A percentile compares a stretch with the other conserved stretches of the same genome.
Evolutionary conservation across 2,797 vertebrate genomes (phyloP).

Genomic region (Hydrophis major): DNA sequence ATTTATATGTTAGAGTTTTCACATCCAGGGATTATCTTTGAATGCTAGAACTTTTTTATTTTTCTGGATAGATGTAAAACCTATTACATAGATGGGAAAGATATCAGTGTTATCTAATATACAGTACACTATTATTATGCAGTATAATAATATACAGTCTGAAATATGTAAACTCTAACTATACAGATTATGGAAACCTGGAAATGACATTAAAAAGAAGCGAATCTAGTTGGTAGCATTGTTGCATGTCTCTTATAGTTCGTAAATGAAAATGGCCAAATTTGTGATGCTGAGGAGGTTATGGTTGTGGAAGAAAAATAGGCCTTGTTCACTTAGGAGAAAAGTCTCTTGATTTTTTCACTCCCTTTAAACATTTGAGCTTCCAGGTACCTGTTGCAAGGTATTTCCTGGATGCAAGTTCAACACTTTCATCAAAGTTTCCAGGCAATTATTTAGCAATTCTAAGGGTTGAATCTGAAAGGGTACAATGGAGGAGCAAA

Average conservation of each 20-base stretch:
- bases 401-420: background rate
- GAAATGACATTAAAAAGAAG: background rate
- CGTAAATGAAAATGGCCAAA: background rate
- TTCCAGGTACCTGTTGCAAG: background rate
- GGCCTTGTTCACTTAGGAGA: background rate
- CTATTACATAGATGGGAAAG: background rate
- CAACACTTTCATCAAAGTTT: background rate
- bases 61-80: background rate
- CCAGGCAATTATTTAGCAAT: background rate
- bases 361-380: background rate
- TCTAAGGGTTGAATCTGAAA: background rate
- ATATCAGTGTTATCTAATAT: background rate
- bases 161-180: background rate
- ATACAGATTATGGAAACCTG: background rate
- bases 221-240: background rate
- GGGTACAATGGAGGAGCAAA: background rate
- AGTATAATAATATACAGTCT: background rate
- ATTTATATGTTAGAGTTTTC: background rate
- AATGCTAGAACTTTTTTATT: background rate
- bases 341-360: background rate
- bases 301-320: background rate
- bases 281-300: background rate
- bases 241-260: background rate
- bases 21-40: background rate
- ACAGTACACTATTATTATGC: background rate